These are phyloP conservation scores for Diadophis punctatus DNA, from an alignment of 2,113 vertebrate species.

Conservation along the genomic window DNA sequence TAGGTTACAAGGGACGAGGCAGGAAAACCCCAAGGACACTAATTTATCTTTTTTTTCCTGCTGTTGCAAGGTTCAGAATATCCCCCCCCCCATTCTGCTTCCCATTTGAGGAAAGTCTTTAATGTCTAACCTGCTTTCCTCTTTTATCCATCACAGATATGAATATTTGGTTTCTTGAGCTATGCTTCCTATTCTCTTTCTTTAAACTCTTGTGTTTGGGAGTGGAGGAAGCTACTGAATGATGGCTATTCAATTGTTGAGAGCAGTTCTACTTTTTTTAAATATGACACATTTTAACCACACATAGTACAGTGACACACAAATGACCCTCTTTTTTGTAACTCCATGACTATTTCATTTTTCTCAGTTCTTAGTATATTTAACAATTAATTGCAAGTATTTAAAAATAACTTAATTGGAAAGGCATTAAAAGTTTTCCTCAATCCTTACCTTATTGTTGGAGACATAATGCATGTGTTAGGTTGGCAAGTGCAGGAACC, in stretches of 20 bases:
- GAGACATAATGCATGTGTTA: conserved; percentile 76
- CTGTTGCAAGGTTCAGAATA: not conserved
- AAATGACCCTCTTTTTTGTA: not conserved
- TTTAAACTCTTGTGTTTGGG: no score
- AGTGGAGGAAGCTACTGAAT: not conserved
- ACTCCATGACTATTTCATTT: not conserved
- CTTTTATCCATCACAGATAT: not conserved
- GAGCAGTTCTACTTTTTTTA: not conserved
- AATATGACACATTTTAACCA: not conserved
- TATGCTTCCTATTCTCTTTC: not conserved
- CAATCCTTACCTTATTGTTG: conserved; percentile 72
- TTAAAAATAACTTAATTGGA: no score
- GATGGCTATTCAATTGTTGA: not conserved
- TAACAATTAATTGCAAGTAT: not conserved
- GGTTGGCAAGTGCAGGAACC: conserved; percentile 66
- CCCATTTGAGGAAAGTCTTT: not conserved
- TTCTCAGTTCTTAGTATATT: not conserved
- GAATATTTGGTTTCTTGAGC: not conserved
- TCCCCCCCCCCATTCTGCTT: not conserved
- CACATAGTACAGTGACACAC: not conserved
- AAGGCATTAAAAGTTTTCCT: rapidly evolving
- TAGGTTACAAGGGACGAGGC: no score
- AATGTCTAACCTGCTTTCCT: not conserved
- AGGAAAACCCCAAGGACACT: not conserved
- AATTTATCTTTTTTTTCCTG: not conserved